Conservation (phyloP, 2,113 vertebrate species). For the Trachemys scripta region DNA sequence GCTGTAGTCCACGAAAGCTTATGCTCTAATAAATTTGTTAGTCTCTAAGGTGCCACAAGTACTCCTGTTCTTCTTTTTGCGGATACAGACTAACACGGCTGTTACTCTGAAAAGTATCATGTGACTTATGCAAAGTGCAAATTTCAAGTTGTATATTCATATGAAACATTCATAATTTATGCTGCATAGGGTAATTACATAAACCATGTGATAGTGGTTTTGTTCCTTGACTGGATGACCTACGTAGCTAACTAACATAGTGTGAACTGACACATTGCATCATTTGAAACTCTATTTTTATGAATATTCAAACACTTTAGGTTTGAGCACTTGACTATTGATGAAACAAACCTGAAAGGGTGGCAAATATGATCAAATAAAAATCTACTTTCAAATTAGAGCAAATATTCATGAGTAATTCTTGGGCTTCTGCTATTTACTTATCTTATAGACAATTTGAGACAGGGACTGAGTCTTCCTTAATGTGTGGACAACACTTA, state of each 20-base stretch:
- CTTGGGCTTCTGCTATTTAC: background rate
- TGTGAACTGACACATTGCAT: background rate
- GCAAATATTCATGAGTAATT: background rate
- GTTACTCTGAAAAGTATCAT: too few relatives aligned
- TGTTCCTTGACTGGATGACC: background rate
- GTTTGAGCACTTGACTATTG: background rate
- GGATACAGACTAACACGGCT: too few relatives aligned
- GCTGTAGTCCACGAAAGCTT: too few relatives aligned
- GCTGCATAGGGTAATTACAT: background rate
- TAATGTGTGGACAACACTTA: background rate
- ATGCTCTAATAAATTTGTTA: too few relatives aligned
- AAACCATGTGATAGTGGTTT: background rate
- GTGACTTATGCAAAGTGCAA: background rate
- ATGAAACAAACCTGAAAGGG: background rate
- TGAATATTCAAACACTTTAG: background rate
- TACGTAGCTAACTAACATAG: background rate
- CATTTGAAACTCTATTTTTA: background rate
- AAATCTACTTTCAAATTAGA: background rate
- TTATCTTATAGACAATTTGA: background rate
- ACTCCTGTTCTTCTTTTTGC: too few relatives aligned
- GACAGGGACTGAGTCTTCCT: background rate
- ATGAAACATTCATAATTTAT: background rate
- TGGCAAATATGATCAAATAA: background rate
- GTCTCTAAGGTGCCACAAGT: too few relatives aligned
- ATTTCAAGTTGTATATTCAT: background rate